Conservation (phyloP, 2,113 vertebrate genomes). For the Ptilorrhoa leucosticta region DNA sequence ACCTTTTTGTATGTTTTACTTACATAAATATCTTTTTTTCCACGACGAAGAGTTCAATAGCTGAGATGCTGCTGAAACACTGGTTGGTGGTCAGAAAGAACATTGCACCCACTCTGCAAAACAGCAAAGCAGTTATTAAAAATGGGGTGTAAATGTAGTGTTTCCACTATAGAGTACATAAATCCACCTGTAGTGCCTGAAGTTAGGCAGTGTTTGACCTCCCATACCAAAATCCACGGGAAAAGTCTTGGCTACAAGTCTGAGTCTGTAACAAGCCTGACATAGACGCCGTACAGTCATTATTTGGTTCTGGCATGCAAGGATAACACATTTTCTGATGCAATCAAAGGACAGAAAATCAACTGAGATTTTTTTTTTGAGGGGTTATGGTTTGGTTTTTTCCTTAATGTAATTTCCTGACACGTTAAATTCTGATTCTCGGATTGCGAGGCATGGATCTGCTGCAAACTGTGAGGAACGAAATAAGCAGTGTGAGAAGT, state of each 20-base stretch:
- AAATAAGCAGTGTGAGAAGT: not conserved
- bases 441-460: not conserved
- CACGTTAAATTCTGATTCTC: not conserved
- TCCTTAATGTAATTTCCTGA: not conserved
- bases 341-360: not conserved
- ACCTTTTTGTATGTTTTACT: conserved; percentile 34
- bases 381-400: not conserved
- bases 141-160: not conserved
- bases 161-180: not conserved
- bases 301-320: not conserved
- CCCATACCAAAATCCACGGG: fast-evolving
- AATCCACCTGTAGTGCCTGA: not conserved
- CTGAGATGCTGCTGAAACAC: conserved; percentile 86
- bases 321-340: not conserved
- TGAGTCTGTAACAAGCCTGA: not conserved
- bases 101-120: conserved; percentile 82
- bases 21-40: conserved; percentile 93
- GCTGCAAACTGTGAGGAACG: not conserved
- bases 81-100: conserved; percentile 93
- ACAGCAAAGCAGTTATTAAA: not conserved
- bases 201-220: not conserved
- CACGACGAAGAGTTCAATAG: conserved; percentile 87
- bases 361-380: not conserved
- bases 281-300: fast-evolving
- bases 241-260: not conserved